Conservation (phyloP, 2,797 vertebrate genomes). For the Ataeniobius toweri region DNA sequence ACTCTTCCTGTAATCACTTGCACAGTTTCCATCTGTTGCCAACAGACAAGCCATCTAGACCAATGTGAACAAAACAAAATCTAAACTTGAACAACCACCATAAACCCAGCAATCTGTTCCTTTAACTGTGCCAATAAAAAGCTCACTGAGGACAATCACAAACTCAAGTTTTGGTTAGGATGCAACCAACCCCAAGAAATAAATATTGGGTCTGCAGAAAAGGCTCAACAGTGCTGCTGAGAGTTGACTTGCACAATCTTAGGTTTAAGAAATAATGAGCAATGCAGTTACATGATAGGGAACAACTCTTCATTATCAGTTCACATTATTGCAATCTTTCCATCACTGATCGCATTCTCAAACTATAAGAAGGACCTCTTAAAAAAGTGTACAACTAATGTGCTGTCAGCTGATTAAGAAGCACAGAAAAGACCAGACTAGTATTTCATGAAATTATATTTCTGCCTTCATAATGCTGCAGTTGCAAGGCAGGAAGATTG, state of each 20-base stretch:
- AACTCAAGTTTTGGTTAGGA: background rate
- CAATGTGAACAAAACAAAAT: background rate
- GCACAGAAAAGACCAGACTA: background rate
- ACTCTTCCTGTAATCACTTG: background rate
- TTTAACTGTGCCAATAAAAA: background rate
- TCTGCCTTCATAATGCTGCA: no score
- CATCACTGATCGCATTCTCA: background rate
- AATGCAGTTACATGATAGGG: background rate
- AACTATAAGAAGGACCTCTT: background rate
- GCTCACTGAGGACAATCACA: background rate
- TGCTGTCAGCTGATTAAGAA: background rate
- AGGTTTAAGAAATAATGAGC: background rate
- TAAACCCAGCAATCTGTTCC: background rate
- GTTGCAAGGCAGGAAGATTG: no score
- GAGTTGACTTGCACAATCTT: background rate
- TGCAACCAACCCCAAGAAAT: background rate
- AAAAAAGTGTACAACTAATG: background rate
- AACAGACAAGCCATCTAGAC: background rate
- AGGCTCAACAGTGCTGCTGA: background rate
- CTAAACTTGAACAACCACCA: background rate
- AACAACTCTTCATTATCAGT: background rate
- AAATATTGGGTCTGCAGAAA: background rate
- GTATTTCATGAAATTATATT: background rate
- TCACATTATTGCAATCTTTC: background rate
- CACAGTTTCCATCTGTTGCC: background rate